A percentile compares a stretch with the other conserved stretches of the same genome.
phyloP scores from a whole-genome alignment of 2,113 vertebrate species.

The Sphyrna mokarran region DNA sequence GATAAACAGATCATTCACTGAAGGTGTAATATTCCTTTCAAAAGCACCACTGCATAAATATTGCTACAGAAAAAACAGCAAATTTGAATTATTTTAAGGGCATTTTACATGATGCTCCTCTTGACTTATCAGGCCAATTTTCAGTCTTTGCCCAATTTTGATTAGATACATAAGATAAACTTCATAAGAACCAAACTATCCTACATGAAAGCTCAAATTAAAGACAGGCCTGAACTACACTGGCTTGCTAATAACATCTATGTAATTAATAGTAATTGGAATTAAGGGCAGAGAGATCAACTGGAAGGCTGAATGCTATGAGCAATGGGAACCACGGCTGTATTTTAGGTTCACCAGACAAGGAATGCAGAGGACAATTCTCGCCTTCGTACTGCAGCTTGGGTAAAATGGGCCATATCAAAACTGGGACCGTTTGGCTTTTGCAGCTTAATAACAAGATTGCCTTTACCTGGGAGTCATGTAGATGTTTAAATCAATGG shows the following conservation, averaged over 20 bases:
- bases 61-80: neutral
- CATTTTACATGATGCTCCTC: neutral
- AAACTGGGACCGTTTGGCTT: neutral
- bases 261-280: neutral
- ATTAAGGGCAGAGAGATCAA: neutral
- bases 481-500: too few species aligned
- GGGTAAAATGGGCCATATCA: neutral
- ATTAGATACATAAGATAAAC: neutral
- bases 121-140: neutral
- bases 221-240: neutral
- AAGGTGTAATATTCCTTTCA: neutral
- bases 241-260: neutral
- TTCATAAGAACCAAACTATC: neutral
- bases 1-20: neutral
- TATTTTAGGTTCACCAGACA: neutral
- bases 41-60: neutral
- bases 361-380: neutral
- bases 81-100: neutral
- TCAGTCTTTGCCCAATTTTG: neutral
- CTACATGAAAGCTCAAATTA: neutral
- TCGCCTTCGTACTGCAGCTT: neutral
- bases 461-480: neutral
- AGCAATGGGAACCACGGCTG: neutral
- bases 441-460: neutral
- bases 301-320: neutral